Percentiles rank a stretch among this genome's conserved stretches.
Conservation (phyloP, 2,797 vertebrate species). For the Fistularia commersonii region DNA sequence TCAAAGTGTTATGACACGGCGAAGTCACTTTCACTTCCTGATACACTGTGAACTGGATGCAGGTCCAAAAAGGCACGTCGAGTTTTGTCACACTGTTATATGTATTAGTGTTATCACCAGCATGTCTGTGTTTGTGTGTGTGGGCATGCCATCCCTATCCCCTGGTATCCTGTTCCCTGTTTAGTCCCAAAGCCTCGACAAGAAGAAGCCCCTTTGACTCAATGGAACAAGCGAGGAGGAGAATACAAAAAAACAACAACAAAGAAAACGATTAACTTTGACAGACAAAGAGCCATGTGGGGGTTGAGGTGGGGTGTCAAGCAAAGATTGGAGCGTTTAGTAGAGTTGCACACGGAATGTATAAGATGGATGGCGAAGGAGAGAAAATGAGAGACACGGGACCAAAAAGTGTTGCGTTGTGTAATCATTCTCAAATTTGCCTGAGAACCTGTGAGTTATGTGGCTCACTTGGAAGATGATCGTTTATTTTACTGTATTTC, state of each 20-base stretch:
- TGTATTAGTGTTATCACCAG: slow-evolving; percentile 6
- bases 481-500: no score
- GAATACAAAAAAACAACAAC: slow-evolving; percentile 12
- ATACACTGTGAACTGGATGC: slow-evolving; percentile 4
- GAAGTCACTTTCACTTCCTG: slow-evolving; percentile 13
- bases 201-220: slow-evolving; percentile 47
- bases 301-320: slow-evolving; percentile 5
- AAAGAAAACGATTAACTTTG: slow-evolving; percentile 53
- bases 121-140: slow-evolving; percentile 11
- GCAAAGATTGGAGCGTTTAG: slow-evolving; percentile 7
- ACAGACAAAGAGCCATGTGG: slow-evolving; percentile 21
- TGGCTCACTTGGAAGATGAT: no score
- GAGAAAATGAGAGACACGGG: no score
- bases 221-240: slow-evolving; percentile 41
- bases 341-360: slow-evolving; percentile 41
- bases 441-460: no score
- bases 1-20: slow-evolving; percentile 24
- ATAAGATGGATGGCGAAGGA: slow-evolving; percentile 1
- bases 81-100: neutral
- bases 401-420: no score
- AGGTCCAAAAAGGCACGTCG: neutral
- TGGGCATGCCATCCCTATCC: slow-evolving; percentile 41
- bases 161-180: slow-evolving; percentile 37
- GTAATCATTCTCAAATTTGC: no score
- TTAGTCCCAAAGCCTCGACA: slow-evolving; percentile 36